These are phyloP conservation scores for Oophaga pumilio DNA, from an alignment of 2,113 vertebrate genomes.

Conservation along the genomic window DNA sequence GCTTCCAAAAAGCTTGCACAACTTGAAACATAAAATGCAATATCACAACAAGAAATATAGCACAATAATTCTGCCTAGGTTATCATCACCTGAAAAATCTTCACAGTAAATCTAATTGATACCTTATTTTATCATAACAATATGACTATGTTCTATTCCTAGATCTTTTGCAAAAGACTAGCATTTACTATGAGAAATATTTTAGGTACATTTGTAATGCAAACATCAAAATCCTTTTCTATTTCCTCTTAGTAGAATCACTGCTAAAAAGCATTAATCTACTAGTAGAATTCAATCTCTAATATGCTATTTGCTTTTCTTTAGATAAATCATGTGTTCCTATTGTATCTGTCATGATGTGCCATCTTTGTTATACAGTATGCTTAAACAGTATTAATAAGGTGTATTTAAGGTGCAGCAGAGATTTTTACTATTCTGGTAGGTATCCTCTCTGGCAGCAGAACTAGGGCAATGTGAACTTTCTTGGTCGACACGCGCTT, in stretches of 20 bases:
- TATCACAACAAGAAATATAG: neutral
- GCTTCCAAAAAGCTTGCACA: neutral
- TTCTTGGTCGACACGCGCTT: no score
- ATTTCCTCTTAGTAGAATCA: neutral
- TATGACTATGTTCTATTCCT: neutral
- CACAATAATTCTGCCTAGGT: neutral
- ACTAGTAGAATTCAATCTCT: neutral
- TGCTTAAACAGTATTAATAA: neutral
- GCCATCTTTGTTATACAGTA: neutral
- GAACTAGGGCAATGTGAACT: no score
- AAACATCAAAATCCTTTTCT: neutral
- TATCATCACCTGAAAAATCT: neutral
- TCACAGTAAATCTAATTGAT: neutral
- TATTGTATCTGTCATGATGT: neutral
- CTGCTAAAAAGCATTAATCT: slow-evolving; percentile 4
- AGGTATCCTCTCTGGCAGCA: no score
- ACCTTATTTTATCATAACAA: neutral
- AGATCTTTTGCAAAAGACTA: neutral
- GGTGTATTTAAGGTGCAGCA: no score
- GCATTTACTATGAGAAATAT: neutral
- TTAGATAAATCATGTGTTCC: neutral
- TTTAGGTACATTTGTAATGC: neutral
- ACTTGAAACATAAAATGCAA: neutral
- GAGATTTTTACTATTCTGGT: no score
- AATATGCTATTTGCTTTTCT: neutral